These are phyloP conservation scores for Diachasma alloeum DNA, from an alignment of 1,140 invertebrate species.

Conservation along the genomic window DNA sequence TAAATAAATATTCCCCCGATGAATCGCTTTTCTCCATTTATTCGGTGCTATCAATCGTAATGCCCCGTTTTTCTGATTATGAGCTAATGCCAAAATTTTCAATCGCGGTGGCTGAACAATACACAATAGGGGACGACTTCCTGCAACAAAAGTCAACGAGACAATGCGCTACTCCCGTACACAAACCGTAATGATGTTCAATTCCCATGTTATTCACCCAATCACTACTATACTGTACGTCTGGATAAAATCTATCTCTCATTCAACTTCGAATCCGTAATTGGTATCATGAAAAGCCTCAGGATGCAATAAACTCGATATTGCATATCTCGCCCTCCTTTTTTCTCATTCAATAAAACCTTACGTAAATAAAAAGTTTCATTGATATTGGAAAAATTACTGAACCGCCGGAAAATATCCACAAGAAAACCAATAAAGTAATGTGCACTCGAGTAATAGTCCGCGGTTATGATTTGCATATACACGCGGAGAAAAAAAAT, in stretches of 20 bases:
- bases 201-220: background rate
- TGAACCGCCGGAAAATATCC: background rate
- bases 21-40: background rate
- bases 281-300: background rate
- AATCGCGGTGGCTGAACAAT: background rate
- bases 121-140: constrained; percentile 5
- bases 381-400: constrained; percentile 7
- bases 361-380: background rate
- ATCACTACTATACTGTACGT: background rate
- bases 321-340: background rate
- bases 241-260: background rate
- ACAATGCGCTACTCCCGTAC: background rate
- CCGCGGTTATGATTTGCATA: background rate
- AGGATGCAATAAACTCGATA: background rate
- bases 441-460: background rate
- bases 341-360: background rate
- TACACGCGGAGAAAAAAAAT: background rate
- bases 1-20: too few relatives aligned
- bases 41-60: background rate
- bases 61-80: background rate
- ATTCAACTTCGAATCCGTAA: background rate
- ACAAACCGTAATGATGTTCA: background rate
- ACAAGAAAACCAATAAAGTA: constrained; percentile 19
- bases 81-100: background rate
- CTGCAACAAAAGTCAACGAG: constrained; percentile 20